Conservation (phyloP, 2,113 vertebrate species). For the Pimephales promelas region DNA sequence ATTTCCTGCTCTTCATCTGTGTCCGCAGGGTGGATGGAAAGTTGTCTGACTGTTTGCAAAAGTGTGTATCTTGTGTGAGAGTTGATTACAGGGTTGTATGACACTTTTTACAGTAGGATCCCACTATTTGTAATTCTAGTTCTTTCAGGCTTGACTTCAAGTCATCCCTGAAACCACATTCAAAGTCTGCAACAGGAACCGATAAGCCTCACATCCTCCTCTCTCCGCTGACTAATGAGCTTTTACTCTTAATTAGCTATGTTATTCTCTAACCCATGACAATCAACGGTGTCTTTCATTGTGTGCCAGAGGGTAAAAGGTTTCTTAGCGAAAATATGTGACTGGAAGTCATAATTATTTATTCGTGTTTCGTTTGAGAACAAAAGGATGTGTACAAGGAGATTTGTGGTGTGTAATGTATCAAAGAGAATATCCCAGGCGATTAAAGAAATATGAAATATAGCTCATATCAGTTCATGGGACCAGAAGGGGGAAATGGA, state of each 20-base stretch:
- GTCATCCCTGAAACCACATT: slow-evolving; percentile 70
- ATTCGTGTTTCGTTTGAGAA: slow-evolving; percentile 63
- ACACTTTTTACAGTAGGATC: slow-evolving; percentile 66
- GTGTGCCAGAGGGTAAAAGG: slow-evolving; percentile 53
- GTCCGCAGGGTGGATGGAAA: slow-evolving; percentile 42
- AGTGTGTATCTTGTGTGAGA: slow-evolving; percentile 3
- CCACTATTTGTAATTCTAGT: slow-evolving; percentile 47
- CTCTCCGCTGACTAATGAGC: slow-evolving; percentile 72
- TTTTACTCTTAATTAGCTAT: slow-evolving; percentile 78
- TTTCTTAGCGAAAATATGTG: slow-evolving; percentile 68
- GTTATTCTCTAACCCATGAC: slow-evolving; percentile 70
- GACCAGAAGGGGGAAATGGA: not conserved
- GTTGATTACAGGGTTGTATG: slow-evolving; percentile 69
- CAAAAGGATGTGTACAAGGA: slow-evolving; percentile 47
- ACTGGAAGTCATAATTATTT: slow-evolving; percentile 68
- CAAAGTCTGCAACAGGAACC: slow-evolving; percentile 71
- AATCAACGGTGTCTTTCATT: slow-evolving; percentile 72
- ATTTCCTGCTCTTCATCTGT: slow-evolving; percentile 51
- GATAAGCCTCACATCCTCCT: slow-evolving; percentile 71
- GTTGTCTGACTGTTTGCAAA: not conserved
- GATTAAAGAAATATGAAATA: slow-evolving; percentile 42
- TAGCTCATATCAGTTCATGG: slow-evolving; percentile 15
- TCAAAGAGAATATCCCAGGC: slow-evolving; percentile 59
- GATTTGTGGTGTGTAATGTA: slow-evolving; percentile 35
- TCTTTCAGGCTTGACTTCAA: slow-evolving; percentile 67